Evolutionary conservation across 2,888 invertebrate genomes (phyloP).

Genomic region (Drosophila longiperda): DNA sequence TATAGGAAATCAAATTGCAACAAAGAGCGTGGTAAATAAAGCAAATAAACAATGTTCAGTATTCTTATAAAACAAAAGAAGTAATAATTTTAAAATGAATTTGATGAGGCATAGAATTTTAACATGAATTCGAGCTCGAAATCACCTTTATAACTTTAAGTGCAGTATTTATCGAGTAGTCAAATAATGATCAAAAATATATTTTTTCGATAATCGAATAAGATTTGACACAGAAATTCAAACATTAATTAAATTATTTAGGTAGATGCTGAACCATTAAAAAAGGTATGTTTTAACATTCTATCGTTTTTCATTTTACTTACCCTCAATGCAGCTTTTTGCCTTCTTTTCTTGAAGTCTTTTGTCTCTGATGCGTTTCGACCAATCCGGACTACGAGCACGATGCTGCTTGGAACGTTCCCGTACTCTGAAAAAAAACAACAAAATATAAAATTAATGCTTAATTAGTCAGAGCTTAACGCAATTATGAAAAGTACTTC

Average conservation of each 20-base stretch:
- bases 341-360: constrained; percentile 83
- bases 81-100: background rate
- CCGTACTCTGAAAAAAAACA: constrained; percentile 78
- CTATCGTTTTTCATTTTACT: constrained; percentile 32
- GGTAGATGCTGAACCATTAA: background rate
- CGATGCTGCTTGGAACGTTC: constrained; percentile 83
- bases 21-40: constrained; percentile 27
- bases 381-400: constrained; percentile 85
- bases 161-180: too few species aligned
- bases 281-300: background rate
- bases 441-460: constrained; percentile 3
- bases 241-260: background rate
- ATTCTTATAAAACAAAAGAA: constrained; percentile 11
- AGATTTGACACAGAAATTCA: background rate
- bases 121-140: background rate
- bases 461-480: constrained; percentile 5
- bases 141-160: background rate
- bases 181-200: background rate
- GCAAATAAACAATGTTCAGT: constrained; percentile 10
- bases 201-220: background rate
- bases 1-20: constrained; percentile 44
- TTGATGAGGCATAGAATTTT: background rate
- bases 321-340: constrained; percentile 83
- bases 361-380: constrained; percentile 84
- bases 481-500: constrained; percentile 26